Conservation (phyloP, 2,888 invertebrate genomes). For the Hyles lineata region DNA sequence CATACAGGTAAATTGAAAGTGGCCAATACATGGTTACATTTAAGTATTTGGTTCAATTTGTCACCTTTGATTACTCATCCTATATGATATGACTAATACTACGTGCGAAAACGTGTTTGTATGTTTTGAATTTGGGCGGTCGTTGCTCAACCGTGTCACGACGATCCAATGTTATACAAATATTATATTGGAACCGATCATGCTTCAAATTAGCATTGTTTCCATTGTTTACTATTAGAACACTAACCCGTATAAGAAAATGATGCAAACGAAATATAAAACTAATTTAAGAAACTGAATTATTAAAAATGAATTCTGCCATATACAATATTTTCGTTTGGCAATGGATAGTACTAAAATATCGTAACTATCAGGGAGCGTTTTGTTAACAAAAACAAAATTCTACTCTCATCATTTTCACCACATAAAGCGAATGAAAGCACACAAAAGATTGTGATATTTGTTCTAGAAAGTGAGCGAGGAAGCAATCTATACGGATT, state of each 20-base stretch:
- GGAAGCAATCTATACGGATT: conserved; percentile 7
- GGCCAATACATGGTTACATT: background rate
- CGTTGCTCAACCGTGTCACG: conserved; percentile 11
- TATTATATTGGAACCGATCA: background rate
- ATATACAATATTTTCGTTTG: too few relatives aligned
- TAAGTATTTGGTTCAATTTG: background rate
- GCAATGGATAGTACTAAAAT: background rate
- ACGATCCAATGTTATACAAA: background rate
- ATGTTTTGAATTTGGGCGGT: conserved; percentile 19
- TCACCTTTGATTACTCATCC: background rate
- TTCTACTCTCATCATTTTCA: background rate
- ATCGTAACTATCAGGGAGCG: background rate
- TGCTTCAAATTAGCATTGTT: conserved; percentile 8
- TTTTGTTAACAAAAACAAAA: background rate
- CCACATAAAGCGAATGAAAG: conserved; percentile 2
- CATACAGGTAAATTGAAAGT: too few relatives aligned
- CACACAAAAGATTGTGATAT: conserved; percentile 13
- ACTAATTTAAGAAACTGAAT: too few relatives aligned
- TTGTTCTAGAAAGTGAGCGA: conserved; percentile 13
- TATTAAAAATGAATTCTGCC: too few relatives aligned
- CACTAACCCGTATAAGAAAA: background rate
- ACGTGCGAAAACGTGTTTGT: background rate
- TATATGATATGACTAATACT: conserved; percentile 5
- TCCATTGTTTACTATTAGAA: background rate
- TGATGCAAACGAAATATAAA: too few relatives aligned